These are phyloP conservation scores for Litoditis marina DNA, from an alignment of 2,888 invertebrate genomes.

Conservation along the genomic window DNA sequence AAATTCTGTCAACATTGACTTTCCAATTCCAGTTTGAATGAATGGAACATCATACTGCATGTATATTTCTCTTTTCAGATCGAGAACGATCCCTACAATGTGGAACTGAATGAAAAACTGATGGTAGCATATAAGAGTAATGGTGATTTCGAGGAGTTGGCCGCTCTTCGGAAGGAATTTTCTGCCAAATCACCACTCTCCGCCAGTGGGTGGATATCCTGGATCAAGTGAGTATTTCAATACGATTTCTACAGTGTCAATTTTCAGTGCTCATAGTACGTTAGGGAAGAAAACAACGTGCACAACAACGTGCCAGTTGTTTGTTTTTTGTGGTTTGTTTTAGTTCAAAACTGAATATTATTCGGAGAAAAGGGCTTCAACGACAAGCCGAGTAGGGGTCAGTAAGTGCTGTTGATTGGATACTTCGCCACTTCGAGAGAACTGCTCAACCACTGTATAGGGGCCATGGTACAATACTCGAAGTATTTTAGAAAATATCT, in stretches of 20 bases:
- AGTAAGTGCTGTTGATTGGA: too few species aligned
- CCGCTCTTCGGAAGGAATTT: conserved; percentile 14
- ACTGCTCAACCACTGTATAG: too few species aligned
- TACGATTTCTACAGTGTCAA: too few species aligned
- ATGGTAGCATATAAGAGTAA: conserved; percentile 21
- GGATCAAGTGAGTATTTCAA: conserved; percentile 31
- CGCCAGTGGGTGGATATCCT: conserved; percentile 23
- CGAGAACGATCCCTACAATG: conserved; percentile 15
- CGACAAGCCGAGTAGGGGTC: too few species aligned
- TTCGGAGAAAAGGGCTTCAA: too few species aligned
- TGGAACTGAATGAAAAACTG: conserved; percentile 15
- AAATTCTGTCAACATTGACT: too few species aligned
- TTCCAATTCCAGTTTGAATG: too few species aligned
- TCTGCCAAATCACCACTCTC: conserved; percentile 21
- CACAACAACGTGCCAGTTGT: neutral
- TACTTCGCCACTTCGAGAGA: too few species aligned
- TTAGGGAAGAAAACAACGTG: neutral
- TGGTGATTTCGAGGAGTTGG: conserved; percentile 34
- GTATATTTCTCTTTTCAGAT: conserved; percentile 29
- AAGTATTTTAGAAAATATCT: neutral
- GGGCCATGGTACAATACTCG: too few species aligned
- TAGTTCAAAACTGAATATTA: too few species aligned
- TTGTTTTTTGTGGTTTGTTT: neutral
- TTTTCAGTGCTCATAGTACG: too few species aligned
- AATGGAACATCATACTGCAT: too few species aligned